phyloP scores from a whole-genome alignment of 2,888 invertebrate genomes.

The Polydrusus cervinus region DNA sequence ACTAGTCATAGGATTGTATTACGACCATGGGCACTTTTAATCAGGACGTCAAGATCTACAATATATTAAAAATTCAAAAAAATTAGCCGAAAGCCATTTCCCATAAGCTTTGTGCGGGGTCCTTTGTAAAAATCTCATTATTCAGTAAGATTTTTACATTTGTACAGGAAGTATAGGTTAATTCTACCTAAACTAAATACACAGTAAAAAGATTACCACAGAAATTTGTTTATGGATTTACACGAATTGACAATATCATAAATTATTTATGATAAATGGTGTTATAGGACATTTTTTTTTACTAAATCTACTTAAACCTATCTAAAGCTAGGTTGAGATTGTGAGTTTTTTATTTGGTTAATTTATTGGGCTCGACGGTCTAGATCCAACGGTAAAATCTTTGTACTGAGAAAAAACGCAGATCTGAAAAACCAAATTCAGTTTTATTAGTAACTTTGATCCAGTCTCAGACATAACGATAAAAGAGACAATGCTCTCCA shows the following conservation, averaged over 20 bases:
- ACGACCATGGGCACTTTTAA: too few species aligned
- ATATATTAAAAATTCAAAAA: too few species aligned
- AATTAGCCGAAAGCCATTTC: too few species aligned
- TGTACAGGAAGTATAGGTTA: conserved; percentile 2
- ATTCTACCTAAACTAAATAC: not conserved
- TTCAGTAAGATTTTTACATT: not conserved
- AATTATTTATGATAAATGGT: conserved; percentile 32
- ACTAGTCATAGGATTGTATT: too few species aligned
- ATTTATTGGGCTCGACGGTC: conserved; percentile 78
- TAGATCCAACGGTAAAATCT: conserved; percentile 91
- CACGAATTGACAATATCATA: conserved; percentile 47
- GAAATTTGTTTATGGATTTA: not conserved
- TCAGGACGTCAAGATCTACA: too few species aligned
- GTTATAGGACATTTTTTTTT: conserved; percentile 30
- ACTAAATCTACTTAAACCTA: conserved; percentile 25
- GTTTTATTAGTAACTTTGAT: too few species aligned
- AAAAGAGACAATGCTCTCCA: not conserved
- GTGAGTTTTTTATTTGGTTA: conserved; percentile 21
- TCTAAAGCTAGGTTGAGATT: conserved; percentile 43
- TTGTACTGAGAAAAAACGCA: conserved; percentile 95
- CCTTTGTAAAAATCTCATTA: not conserved
- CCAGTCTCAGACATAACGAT: too few species aligned
- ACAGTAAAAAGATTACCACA: not conserved
- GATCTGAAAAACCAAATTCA: conserved; percentile 78
- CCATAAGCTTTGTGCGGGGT: too few species aligned